Conservation (phyloP, 2,888 invertebrate species). For the Sarcophaga rosellei region DNA sequence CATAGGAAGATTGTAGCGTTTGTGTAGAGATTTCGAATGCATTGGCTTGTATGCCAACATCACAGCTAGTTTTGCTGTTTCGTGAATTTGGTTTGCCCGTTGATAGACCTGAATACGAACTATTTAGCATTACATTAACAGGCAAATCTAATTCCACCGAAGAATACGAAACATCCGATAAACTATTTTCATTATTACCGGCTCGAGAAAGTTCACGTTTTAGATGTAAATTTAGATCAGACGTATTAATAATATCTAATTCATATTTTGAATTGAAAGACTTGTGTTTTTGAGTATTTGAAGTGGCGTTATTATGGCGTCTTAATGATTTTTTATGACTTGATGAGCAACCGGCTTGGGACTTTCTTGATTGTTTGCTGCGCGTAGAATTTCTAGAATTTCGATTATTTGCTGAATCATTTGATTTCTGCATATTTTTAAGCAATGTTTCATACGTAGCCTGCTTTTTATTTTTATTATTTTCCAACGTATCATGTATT, state of each 20-base stretch:
- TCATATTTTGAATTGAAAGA: slow-evolving; percentile 61
- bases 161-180: slow-evolving; percentile 78
- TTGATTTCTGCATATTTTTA: slow-evolving; percentile 76
- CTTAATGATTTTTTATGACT: slow-evolving; percentile 56
- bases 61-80: slow-evolving; percentile 83
- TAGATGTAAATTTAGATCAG: slow-evolving; percentile 77
- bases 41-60: slow-evolving; percentile 84
- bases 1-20: slow-evolving; percentile 75
- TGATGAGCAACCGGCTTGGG: slow-evolving; percentile 65
- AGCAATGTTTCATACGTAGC: slow-evolving; percentile 75
- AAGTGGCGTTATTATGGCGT: slow-evolving; percentile 54
- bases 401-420: slow-evolving; percentile 77
- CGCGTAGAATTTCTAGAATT: slow-evolving; percentile 79
- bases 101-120: slow-evolving; percentile 82
- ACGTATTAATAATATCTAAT: slow-evolving; percentile 72
- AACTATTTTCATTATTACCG: slow-evolving; percentile 69
- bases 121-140: slow-evolving; percentile 76
- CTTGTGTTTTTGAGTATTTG: slow-evolving; percentile 67
- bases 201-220: slow-evolving; percentile 70
- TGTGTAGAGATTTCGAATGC: slow-evolving; percentile 83
- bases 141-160: slow-evolving; percentile 82
- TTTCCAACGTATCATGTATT: slow-evolving; percentile 68
- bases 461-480: slow-evolving; percentile 71
- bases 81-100: slow-evolving; percentile 81
- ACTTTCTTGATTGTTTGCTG: slow-evolving; percentile 74